These are phyloP conservation scores for Hiodon alosoides DNA, from an alignment of 2,113 vertebrate genomes.

Conservation along the genomic window DNA sequence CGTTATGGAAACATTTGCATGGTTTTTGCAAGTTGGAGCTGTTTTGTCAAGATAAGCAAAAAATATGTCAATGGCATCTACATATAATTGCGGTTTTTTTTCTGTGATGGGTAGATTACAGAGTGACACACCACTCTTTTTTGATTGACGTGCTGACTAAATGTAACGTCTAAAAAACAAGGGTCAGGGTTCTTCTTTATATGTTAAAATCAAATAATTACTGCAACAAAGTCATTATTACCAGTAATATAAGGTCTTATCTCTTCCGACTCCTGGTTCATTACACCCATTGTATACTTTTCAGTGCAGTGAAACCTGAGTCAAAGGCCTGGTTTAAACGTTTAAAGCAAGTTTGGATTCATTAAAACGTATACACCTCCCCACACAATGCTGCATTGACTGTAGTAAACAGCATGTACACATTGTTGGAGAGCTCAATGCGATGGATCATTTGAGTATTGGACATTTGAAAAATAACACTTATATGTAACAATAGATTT, in stretches of 20 bases:
- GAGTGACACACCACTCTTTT: conserved; percentile 10
- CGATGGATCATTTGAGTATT: background rate
- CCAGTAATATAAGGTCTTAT: conserved; percentile 68
- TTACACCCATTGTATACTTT: conserved; percentile 70
- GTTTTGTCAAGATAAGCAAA: conserved; percentile 11
- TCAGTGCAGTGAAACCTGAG: conserved; percentile 69
- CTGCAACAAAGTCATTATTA: conserved; percentile 63
- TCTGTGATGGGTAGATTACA: conserved; percentile 31
- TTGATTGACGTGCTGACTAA: conserved; percentile 24
- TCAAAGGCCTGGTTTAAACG: conserved; percentile 60
- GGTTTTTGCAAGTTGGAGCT: background rate
- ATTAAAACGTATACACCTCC: conserved; percentile 62
- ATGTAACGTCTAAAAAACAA: conserved; percentile 45
- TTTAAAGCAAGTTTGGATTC: conserved; percentile 70
- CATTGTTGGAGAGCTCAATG: background rate
- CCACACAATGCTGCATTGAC: conserved; percentile 66
- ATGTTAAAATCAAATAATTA: conserved; percentile 53
- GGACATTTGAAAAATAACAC: background rate
- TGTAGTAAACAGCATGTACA: conserved; percentile 35
- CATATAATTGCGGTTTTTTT: conserved; percentile 35
- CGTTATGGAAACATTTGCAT: conserved; percentile 1
- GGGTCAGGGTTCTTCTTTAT: conserved; percentile 44
- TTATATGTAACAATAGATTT: background rate
- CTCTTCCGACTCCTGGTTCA: conserved; percentile 59
- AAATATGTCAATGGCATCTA: conserved; percentile 31